Percentiles rank a stretch among this genome's conserved stretches.
These are phyloP conservation scores for Xyrauchen texanus DNA, from an alignment of 2,113 vertebrate genomes.

Conservation along the genomic window DNA sequence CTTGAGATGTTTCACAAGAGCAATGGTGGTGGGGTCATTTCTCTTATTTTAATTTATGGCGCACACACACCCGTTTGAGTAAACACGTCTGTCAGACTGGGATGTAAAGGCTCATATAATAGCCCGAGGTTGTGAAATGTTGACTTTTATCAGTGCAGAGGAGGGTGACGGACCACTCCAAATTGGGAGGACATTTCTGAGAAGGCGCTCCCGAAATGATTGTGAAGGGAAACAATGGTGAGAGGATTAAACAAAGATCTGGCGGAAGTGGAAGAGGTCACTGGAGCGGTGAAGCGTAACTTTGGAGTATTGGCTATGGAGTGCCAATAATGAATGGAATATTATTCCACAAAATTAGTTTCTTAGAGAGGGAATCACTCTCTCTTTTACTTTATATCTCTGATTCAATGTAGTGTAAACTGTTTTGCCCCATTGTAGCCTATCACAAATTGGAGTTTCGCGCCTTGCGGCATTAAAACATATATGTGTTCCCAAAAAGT, in stretches of 20 bases:
- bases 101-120: slow-evolving; percentile 46
- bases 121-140: slow-evolving; percentile 54
- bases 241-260: slow-evolving; percentile 40
- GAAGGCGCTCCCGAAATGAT: slow-evolving; percentile 7
- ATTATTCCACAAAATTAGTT: too few species aligned
- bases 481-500: too few species aligned
- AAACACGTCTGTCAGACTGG: slow-evolving; percentile 59
- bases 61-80: slow-evolving; percentile 58
- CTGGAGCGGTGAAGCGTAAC: slow-evolving; percentile 16
- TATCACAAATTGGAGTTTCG: neutral
- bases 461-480: too few species aligned
- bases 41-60: slow-evolving; percentile 43
- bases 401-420: neutral
- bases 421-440: neutral
- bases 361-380: neutral
- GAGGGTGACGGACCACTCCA: neutral
- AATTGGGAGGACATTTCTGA: slow-evolving; percentile 2
- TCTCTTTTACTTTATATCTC: neutral
- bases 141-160: slow-evolving; percentile 49
- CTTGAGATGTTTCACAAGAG: slow-evolving; percentile 21
- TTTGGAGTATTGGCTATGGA: too few species aligned
- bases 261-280: slow-evolving; percentile 26
- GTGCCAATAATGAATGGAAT: slow-evolving; percentile 22
- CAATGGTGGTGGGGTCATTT: slow-evolving; percentile 31
- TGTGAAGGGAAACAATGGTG: slow-evolving; percentile 25